Evolutionary conservation across 2,113 vertebrate genomes (phyloP), one percentile per base, ranked within the genome.

Genomic region (Proterorhinus semilunaris): DNA sequence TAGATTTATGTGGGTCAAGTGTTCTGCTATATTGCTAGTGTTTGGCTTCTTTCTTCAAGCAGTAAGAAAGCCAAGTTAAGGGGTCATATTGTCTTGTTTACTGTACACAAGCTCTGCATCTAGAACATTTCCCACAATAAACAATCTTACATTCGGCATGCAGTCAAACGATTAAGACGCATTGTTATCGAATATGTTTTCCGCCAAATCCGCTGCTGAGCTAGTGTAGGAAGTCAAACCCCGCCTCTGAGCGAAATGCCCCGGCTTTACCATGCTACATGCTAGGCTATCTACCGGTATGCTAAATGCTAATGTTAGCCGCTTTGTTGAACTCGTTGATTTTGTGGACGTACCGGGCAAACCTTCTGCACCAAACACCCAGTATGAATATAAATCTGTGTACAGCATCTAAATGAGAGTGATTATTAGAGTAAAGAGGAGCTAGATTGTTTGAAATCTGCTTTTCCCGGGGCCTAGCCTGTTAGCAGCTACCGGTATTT

Each of bases 401-500:
- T 7, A 63, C n/a, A n/a, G 1, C 13, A 65, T 7, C 13, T 8
- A 17, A 45, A 49, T 0, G 8, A 4, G 3, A 0, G 6, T 16
- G n/a, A 57, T 27, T 11, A 68, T 8, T 8, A 8, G 72, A 0
- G n/a, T 59, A 64, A 42, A 4, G 66, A 8, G 57, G 6, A 80
- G 83, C 66, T 63, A 66, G 53, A 62, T 77, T 71, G 68, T 62
- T 62, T 51, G 58, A 9, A n/a, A 73, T 80, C 86, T 86, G 86
- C 82, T 66, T 78, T 87, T 89, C 72, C 76, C 66, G 65, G 77
- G 89, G 85, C 89, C 89, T 90, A 83, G 10, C 61, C 13, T 51
- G 46, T 67, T 79, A 86, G 88, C 82, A 75, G 85, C 87, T 91
- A 87, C 89, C 91, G 89, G 88, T 87, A 64, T 88, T 72, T 71